phyloP scores from a whole-genome alignment of 2,888 invertebrate species.

The Pristionchus arcanus region DNA sequence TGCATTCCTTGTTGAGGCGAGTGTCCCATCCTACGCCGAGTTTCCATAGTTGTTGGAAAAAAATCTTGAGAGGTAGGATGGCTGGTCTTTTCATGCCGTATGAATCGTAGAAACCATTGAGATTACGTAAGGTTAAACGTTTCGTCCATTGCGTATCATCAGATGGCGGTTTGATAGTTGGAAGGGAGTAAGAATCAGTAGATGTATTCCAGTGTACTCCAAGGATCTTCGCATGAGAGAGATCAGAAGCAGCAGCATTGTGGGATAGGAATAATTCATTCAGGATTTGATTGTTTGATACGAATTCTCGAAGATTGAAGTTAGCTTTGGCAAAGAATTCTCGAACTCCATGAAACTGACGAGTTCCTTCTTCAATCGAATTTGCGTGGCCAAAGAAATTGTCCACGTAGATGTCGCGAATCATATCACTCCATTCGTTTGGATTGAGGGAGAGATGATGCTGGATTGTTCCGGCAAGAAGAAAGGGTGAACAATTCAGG shows the following conservation, averaged over 20 bases:
- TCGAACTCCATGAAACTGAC: background rate
- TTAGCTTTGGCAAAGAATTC: background rate
- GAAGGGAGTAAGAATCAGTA: background rate
- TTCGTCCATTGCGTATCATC: background rate
- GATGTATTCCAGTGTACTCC: background rate
- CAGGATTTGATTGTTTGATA: background rate
- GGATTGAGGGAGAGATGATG: constrained; percentile 2
- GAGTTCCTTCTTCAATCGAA: background rate
- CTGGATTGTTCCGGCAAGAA: constrained; percentile 43
- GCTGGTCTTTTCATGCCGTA: background rate
- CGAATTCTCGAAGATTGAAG: constrained; percentile 55
- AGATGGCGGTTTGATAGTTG: too few species aligned
- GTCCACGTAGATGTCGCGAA: constrained; percentile 56
- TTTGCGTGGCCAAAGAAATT: constrained; percentile 34
- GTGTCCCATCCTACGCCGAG: background rate
- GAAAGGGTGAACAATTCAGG: constrained; percentile 54
- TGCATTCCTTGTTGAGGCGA: background rate
- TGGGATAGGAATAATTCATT: background rate
- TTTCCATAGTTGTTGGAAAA: constrained; percentile 7
- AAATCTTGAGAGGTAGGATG: background rate
- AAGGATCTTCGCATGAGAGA: background rate
- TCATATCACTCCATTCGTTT: background rate
- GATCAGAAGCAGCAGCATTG: background rate
- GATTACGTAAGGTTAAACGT: background rate
- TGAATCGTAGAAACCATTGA: background rate